Base-by-base conservation (phyloP, 2,797 vertebrate genomes). In the Lithobates sylvaticus region DNA sequence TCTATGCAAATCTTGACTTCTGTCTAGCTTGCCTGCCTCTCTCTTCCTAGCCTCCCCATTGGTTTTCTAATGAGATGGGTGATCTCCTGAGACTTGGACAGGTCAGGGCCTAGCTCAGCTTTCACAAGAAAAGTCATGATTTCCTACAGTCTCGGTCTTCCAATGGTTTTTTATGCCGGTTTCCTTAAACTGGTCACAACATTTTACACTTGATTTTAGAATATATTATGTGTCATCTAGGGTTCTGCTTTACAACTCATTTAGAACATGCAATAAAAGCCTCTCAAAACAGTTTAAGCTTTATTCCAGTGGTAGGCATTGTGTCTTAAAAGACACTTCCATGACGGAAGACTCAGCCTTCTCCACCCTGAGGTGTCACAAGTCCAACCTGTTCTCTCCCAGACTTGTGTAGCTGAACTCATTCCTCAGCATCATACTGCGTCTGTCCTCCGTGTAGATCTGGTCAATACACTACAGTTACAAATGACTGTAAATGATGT, bases 341-440 rank as follows among this genome's bases (percentile, higher is more conserved):
- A 61, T 61, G 21, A 61, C 21, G n/a, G 54, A 61, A 61, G 18
- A 61, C n/a, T 5, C 1, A 61, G 21, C 54, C 23, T 34, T 61
- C 13, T 75, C 12, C 1, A 47, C 5, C n/a, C 32, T 71, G 1
- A 34, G 16, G 18, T 7, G 8, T 70, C 16, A 32, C 29, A 27
- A 69, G 15, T 21, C 47, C 34, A 42, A 79, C 78, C 64, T 79
- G 77, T 26, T 68, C 68, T 68, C 18, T 32, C 32, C 26, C 39
- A 47, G 72, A 29, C 27, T n/a, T 72, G 50, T 58, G 79, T 32
- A 61, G 32, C 21, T 36, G 32, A 16, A 12, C 10, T 64, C 32
- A 58, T 88, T 90, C 91, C 89, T 84, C 74, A 88, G 84, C 89
- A n/a, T 81, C 77, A 88, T 54, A 44, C 58, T 7, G 47, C 78